phyloP scores from a whole-genome alignment of 2,888 invertebrate species.

The Apamea monoglypha region DNA sequence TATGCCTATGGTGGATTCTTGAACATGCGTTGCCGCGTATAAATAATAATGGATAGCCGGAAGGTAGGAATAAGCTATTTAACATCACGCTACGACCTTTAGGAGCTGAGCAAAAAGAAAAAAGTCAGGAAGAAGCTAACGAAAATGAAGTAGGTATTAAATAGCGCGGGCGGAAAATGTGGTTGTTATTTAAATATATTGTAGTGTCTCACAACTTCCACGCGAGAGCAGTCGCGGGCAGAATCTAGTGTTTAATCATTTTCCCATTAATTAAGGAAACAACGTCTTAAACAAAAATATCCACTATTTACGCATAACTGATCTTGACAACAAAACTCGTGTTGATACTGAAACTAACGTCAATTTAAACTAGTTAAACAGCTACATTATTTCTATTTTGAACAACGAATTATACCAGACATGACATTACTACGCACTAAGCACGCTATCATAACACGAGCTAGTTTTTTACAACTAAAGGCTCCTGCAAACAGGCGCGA shows the following conservation, averaged over 20 bases:
- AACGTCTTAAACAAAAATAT: not conserved
- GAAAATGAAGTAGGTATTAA: too few relatives aligned
- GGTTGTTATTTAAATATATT: not conserved
- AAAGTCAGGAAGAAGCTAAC: too few relatives aligned
- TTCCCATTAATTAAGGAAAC: constrained; percentile 4
- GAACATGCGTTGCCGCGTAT: too few relatives aligned
- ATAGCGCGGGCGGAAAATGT: not conserved
- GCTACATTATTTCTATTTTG: constrained; percentile 58
- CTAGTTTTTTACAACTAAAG: constrained; percentile 39
- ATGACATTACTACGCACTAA: constrained; percentile 58
- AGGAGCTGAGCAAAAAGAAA: too few relatives aligned
- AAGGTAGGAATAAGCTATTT: too few relatives aligned
- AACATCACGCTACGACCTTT: too few relatives aligned
- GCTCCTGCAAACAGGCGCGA: not conserved
- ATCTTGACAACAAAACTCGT: constrained; percentile 51
- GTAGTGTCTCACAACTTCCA: not conserved
- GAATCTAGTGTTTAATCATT: not conserved
- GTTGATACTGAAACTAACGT: constrained; percentile 46
- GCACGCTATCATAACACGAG: constrained; percentile 34
- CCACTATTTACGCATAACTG: constrained; percentile 32
- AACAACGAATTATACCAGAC: constrained; percentile 20
- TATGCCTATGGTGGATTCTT: too few relatives aligned
- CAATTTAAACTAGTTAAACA: constrained; percentile 37
- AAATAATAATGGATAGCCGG: too few relatives aligned
- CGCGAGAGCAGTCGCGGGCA: not conserved